phyloP scores from a whole-genome alignment of 2,888 invertebrate species.

The Stenoptilia bipunctidactyla region DNA sequence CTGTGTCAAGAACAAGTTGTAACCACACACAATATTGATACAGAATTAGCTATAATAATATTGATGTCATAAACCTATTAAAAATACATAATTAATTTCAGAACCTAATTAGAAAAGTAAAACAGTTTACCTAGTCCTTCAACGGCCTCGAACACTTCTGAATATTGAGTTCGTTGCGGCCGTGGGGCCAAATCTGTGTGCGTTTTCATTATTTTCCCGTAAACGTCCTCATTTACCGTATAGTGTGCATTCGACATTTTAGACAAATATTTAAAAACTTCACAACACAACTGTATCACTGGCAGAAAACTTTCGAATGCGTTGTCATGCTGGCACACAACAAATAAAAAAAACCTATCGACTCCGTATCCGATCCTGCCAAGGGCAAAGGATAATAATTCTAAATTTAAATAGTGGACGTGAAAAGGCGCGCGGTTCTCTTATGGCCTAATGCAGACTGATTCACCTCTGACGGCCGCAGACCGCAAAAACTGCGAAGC shows the following conservation, averaged over 20 bases:
- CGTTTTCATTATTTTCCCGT: constrained; percentile 54
- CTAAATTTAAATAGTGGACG: constrained; percentile 58
- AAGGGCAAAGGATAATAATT: constrained; percentile 47
- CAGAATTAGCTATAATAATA: neutral
- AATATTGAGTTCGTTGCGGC: constrained; percentile 41
- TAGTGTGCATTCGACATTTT: constrained; percentile 31
- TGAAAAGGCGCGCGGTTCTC: constrained; percentile 57
- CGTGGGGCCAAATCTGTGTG: constrained; percentile 29
- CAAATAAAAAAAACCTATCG: constrained; percentile 27
- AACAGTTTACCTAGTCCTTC: constrained; percentile 46
- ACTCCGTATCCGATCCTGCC: constrained; percentile 25
- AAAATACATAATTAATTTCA: neutral
- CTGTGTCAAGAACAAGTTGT: neutral
- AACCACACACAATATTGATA: neutral
- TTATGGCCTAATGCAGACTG: constrained; percentile 64
- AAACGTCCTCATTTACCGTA: constrained; percentile 58
- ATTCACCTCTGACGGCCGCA: constrained; percentile 48
- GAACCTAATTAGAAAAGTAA: constrained; percentile 4
- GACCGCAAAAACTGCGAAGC: constrained; percentile 47
- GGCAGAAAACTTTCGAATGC: too few species aligned
- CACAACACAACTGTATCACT: neutral
- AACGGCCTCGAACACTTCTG: constrained; percentile 52
- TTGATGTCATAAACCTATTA: neutral
- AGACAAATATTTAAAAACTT: constrained; percentile 14
- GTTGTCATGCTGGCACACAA: constrained; percentile 21